A percentile compares a stretch with the other conserved stretches of the same genome.
Conservation (phyloP, 2,888 invertebrate genomes). For the Xestoiulus laeticollis region DNA sequence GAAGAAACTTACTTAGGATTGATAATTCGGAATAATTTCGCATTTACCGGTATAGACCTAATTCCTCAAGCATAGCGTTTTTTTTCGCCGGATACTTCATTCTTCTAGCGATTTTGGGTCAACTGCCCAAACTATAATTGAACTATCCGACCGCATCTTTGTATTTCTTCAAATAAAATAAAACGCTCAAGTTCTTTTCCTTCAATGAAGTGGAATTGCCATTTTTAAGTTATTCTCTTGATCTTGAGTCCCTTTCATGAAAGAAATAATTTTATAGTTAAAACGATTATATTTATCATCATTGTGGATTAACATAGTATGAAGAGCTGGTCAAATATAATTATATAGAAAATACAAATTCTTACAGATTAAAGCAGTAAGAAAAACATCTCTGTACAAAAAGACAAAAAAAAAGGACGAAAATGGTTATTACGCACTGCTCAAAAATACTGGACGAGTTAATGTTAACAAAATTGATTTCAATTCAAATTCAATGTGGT, state of each 20-base stretch:
- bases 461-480: slow-evolving; percentile 5
- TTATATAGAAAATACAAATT: slow-evolving; percentile 37
- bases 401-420: slow-evolving; percentile 1
- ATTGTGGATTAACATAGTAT: slow-evolving; percentile 8
- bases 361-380: slow-evolving; percentile 17
- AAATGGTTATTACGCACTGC: slow-evolving; percentile 25
- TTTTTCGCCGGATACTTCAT: too few relatives aligned
- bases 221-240: too few relatives aligned
- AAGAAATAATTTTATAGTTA: neutral
- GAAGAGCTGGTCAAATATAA: neutral
- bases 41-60: too few relatives aligned
- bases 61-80: too few relatives aligned
- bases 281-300: slow-evolving; percentile 19
- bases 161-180: too few relatives aligned
- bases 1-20: too few relatives aligned
- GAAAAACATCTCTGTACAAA: slow-evolving; percentile 30
- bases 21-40: too few relatives aligned
- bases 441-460: slow-evolving; percentile 22
- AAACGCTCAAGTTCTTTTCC: too few relatives aligned
- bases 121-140: too few relatives aligned
- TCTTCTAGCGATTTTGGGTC: too few relatives aligned
- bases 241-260: neutral
- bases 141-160: too few relatives aligned
- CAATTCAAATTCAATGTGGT: neutral
- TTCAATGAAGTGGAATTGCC: too few relatives aligned